Conservation (phyloP, 2,113 vertebrate species). For the human region DNA sequence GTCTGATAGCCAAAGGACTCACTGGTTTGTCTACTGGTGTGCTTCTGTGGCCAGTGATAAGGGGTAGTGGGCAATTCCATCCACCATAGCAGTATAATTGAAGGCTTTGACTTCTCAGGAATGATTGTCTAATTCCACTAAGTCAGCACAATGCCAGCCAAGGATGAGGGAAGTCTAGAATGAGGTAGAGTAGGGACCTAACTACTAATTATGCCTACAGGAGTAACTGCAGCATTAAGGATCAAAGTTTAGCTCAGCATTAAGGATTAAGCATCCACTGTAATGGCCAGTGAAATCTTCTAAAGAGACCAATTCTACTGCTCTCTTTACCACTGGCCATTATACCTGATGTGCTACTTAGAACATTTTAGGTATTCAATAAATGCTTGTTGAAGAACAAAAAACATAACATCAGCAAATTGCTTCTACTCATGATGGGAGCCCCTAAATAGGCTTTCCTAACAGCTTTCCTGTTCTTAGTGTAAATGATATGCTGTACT, state of each 20-base stretch:
- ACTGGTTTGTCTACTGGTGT: not conserved
- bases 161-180: not conserved
- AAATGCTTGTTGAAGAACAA: slow-evolving; percentile 29
- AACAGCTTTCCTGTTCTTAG: not conserved
- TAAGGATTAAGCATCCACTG: too few species aligned
- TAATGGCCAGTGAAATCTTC: too few species aligned
- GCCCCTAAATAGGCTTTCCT: not conserved
- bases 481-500: not conserved
- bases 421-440: not conserved
- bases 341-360: not conserved
- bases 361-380: slow-evolving; percentile 6
- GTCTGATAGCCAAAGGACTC: not conserved
- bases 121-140: not conserved
- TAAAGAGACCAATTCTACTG: not conserved
- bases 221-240: not conserved
- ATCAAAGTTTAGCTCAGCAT: not conserved
- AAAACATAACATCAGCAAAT: not conserved
- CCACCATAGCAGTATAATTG: not conserved
- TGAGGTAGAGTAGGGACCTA: not conserved
- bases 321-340: not conserved
- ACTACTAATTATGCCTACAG: not conserved
- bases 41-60: not conserved
- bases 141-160: not conserved
- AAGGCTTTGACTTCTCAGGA: not conserved
- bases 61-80: not conserved